A percentile compares a stretch with the other conserved stretches of the same genome.
Evolutionary conservation across 2,113 vertebrate genomes (phyloP).

Genomic region (Odocoileus hemionus): DNA sequence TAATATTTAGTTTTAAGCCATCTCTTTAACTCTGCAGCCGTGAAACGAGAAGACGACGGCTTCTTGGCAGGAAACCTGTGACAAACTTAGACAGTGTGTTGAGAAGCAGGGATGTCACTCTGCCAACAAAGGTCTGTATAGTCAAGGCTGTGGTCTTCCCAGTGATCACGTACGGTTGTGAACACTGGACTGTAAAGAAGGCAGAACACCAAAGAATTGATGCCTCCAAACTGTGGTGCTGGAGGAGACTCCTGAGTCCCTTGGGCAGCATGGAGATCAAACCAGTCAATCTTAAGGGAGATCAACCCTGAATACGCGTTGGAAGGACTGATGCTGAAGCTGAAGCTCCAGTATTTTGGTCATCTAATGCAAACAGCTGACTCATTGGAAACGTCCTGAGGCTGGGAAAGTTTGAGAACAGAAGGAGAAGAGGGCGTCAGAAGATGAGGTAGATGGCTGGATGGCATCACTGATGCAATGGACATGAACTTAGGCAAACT

Average conservation of each 20-base stretch:
- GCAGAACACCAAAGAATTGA: background rate
- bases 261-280: background rate
- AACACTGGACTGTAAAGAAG: background rate
- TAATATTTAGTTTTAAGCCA: background rate
- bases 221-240: background rate
- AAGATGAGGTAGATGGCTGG: background rate
- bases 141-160: background rate
- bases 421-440: background rate
- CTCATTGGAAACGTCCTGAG: background rate
- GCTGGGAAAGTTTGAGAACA: background rate
- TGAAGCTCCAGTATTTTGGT: background rate
- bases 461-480: background rate
- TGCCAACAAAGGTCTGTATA: rapidly evolving
- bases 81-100: background rate
- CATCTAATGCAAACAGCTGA: background rate
- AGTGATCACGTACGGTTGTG: background rate
- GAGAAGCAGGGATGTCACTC: background rate
- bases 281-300: background rate
- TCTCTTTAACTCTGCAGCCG: background rate
- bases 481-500: background rate
- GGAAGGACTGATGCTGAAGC: background rate
- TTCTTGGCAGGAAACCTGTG: background rate
- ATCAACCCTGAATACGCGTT: background rate
- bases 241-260: background rate
- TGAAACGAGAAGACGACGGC: background rate